Conservation (phyloP, 2,888 invertebrate species). For the Synanthedon tipuliformis region DNA sequence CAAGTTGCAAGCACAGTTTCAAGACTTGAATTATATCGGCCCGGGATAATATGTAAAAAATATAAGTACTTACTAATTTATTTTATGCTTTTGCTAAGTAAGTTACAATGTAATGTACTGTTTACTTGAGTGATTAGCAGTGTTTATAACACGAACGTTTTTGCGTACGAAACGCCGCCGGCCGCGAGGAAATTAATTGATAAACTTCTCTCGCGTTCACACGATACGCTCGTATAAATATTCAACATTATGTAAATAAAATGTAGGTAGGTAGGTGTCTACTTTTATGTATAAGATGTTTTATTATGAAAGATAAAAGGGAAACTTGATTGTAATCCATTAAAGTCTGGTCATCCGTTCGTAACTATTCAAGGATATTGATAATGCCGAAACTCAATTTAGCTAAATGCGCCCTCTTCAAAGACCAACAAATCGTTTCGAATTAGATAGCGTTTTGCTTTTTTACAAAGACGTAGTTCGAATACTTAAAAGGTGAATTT, state of each 20-base stretch:
- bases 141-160: conserved; percentile 19
- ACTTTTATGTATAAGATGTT: conserved; percentile 2
- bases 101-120: conserved; percentile 1
- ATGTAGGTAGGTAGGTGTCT: conserved; percentile 6
- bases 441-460: too few species aligned
- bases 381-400: not conserved
- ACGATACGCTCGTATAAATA: conserved; percentile 21
- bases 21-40: too few species aligned
- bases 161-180: conserved; percentile 14
- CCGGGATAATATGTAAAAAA: too few species aligned
- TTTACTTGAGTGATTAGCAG: conserved; percentile 11
- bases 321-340: not conserved
- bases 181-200: conserved; percentile 9
- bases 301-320: not conserved
- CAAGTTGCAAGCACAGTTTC: too few species aligned
- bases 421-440: too few species aligned
- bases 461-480: too few species aligned
- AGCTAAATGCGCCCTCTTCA: not conserved
- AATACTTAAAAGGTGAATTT: too few species aligned
- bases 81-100: too few species aligned
- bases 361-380: not conserved
- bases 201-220: conserved; percentile 8
- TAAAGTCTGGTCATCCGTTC: not conserved
- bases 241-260: conserved; percentile 24
- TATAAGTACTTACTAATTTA: too few species aligned